Percentiles rank a stretch among this genome's conserved stretches.
phyloP scores from a whole-genome alignment of 2,888 invertebrate species.

The Boloria euphrosyne region DNA sequence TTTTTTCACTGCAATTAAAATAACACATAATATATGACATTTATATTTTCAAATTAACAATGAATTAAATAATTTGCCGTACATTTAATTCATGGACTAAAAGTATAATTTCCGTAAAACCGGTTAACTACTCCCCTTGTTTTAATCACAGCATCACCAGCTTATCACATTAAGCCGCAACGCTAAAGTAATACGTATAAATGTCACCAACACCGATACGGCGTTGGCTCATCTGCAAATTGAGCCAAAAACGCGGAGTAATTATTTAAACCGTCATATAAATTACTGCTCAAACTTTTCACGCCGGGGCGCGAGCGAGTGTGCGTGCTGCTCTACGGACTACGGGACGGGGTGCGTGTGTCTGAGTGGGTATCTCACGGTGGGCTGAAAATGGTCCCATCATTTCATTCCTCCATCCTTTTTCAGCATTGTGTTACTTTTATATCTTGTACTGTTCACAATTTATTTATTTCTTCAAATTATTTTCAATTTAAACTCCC shows the following conservation, averaged over 20 bases:
- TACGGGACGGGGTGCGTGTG: conserved; percentile 42
- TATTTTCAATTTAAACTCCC: conserved; percentile 4
- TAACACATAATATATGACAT: too few species aligned
- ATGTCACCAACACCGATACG: conserved; percentile 66
- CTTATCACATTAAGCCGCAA: conserved; percentile 50
- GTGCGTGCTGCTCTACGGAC: conserved; percentile 51
- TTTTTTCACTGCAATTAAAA: too few species aligned
- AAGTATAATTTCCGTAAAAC: conserved; percentile 3
- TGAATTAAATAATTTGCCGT: neutral
- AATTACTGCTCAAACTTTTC: conserved; percentile 82
- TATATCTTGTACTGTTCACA: conserved; percentile 53
- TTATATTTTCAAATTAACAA: neutral
- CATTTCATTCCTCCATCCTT: conserved; percentile 77
- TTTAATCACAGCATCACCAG: conserved; percentile 43
- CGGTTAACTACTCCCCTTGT: conserved; percentile 24
- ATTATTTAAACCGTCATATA: conserved; percentile 83
- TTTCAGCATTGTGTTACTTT: conserved; percentile 75
- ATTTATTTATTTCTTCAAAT: conserved; percentile 31
- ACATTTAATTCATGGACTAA: conserved; percentile 2
- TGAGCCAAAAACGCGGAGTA: conserved; percentile 80
- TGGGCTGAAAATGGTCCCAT: conserved; percentile 78
- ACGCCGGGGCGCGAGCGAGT: conserved; percentile 55
- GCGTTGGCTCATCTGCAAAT: conserved; percentile 77
- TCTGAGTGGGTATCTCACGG: conserved; percentile 58
- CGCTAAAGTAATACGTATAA: conserved; percentile 61